phyloP scores from a whole-genome alignment of 2,888 invertebrate species.

The Plagodis pulveraria region DNA sequence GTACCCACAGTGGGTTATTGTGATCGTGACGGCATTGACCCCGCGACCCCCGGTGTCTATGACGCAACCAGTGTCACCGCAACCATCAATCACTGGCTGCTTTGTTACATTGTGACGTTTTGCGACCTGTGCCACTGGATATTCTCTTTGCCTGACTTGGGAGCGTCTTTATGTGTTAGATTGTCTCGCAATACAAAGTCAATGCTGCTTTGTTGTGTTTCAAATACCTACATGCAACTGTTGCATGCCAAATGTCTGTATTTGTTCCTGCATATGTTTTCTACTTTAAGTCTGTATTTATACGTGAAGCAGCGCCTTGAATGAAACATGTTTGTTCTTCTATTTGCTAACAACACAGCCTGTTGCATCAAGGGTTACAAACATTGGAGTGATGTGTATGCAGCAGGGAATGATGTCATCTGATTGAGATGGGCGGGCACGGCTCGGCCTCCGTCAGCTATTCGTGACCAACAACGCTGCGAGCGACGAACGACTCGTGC shows the following conservation, averaged over 20 bases:
- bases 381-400: slow-evolving; percentile 48
- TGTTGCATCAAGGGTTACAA: slow-evolving; percentile 42
- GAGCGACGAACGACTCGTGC: slow-evolving; percentile 63
- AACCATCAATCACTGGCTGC: slow-evolving; percentile 75
- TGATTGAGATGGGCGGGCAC: slow-evolving; percentile 70
- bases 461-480: slow-evolving; percentile 60
- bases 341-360: slow-evolving; percentile 28
- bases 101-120: slow-evolving; percentile 77
- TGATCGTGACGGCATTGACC: slow-evolving; percentile 78
- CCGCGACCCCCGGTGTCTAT: slow-evolving; percentile 65
- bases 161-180: not conserved
- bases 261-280: too few species aligned
- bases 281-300: too few species aligned
- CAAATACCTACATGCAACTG: too few species aligned
- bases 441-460: slow-evolving; percentile 58
- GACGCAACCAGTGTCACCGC: slow-evolving; percentile 76
- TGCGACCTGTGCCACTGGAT: slow-evolving; percentile 57
- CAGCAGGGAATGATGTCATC: slow-evolving; percentile 68
- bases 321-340: slow-evolving; percentile 6
- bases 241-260: too few species aligned
- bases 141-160: slow-evolving; percentile 22
- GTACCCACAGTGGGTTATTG: slow-evolving; percentile 57
- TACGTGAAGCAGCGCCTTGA: too few species aligned
- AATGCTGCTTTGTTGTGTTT: too few species aligned
- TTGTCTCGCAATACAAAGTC: not conserved